A percentile compares a stretch with the other conserved stretches of the same genome.
phyloP scores from a whole-genome alignment of 2,797 vertebrate genomes.

The Pelodytes ibericus region DNA sequence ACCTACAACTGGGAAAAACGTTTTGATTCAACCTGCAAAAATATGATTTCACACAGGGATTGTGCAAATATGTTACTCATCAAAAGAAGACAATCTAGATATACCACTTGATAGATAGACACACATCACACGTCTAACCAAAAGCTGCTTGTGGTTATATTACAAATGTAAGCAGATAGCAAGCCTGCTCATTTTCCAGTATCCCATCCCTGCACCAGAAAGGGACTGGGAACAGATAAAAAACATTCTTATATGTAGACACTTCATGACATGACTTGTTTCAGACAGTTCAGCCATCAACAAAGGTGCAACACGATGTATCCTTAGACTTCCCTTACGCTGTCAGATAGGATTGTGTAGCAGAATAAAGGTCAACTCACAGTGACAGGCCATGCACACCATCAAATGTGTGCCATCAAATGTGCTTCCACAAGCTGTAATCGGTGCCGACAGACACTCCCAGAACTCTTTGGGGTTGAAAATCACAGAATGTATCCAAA shows the following conservation, averaged over 20 bases:
- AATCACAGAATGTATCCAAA: background rate
- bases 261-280: conserved; percentile 14
- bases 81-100: no score
- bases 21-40: no score
- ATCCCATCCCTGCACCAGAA: no score
- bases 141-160: no score
- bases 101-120: no score
- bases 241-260: conserved; percentile 1
- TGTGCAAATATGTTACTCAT: no score
- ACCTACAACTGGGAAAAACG: no score
- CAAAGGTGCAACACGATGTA: conserved; percentile 34
- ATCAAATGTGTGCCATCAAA: background rate
- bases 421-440: conserved; percentile 13
- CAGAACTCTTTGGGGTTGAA: background rate
- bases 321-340: conserved; percentile 20
- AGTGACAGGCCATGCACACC: conserved; percentile 22
- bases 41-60: no score
- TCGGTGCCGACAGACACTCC: conserved; percentile 38
- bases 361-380: conserved; percentile 21
- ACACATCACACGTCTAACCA: no score
- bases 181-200: no score
- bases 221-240: no score
- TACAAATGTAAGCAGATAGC: no score
- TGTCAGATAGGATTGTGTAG: background rate
- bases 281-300: conserved; percentile 42